phyloP scores from a whole-genome alignment of 2,888 invertebrate species.

The Palloptera scutellata region DNA sequence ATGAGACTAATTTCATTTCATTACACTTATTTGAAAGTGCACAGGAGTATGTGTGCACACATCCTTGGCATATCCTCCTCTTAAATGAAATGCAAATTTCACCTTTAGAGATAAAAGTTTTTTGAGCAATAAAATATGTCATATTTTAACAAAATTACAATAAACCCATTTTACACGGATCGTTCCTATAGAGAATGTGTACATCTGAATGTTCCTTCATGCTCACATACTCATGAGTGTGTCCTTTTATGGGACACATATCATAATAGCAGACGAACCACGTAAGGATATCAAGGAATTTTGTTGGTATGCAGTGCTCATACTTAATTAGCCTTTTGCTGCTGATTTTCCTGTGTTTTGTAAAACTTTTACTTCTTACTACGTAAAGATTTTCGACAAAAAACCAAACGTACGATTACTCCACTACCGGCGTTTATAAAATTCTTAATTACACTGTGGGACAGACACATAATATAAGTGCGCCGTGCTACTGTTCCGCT shows the following conservation, averaged over 20 bases:
- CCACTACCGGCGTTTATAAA: not conserved
- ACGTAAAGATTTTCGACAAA: too few species aligned
- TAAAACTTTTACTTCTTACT: too few species aligned
- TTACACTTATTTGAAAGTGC: constrained; percentile 56
- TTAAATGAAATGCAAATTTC: constrained; percentile 49
- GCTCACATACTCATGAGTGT: not conserved
- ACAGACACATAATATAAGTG: not conserved
- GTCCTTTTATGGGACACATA: constrained; percentile 21
- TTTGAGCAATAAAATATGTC: constrained; percentile 61
- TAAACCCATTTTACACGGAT: constrained; percentile 56
- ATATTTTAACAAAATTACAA: constrained; percentile 60
- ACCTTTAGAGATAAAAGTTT: constrained; percentile 51
- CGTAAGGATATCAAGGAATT: too few species aligned
- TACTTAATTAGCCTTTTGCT: too few species aligned
- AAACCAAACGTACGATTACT: too few species aligned
- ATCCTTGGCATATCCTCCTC: not conserved
- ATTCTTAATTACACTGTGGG: constrained; percentile 19
- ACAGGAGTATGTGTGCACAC: constrained; percentile 39
- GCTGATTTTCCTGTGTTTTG: too few species aligned
- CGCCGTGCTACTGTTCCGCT: not conserved
- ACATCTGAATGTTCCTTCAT: not conserved
- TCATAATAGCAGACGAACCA: too few species aligned
- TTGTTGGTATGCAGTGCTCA: too few species aligned
- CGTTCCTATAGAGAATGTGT: constrained; percentile 10
- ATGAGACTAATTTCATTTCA: constrained; percentile 59